Evolutionary conservation across 2,888 invertebrate species (phyloP), one percentile per base, ranked within the genome.

Genomic region (Lottia scabra): DNA sequence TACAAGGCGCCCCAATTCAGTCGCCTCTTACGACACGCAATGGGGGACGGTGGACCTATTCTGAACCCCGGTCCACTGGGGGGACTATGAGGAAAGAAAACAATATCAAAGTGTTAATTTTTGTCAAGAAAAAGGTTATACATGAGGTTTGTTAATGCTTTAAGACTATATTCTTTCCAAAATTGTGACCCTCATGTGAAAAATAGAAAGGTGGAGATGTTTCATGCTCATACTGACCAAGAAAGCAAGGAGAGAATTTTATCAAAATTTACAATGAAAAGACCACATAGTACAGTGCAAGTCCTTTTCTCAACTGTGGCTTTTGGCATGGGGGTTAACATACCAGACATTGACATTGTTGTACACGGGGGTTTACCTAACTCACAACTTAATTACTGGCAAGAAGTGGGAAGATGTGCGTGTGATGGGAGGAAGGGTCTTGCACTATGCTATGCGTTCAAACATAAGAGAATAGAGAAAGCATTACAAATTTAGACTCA

Each of bases 241-340:
- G 69, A 73, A 10, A 67, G 48, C 19, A 77, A 75, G 45, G 38
- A 68, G 10, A 19, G 71, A 63, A 71, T 77, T 15, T 43, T 75
- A 44, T 30, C 26, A 16, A 46, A 73, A 23, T 78, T 76, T 44
- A 30, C 16, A 4, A 65, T 27, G 13, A 43, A n/a, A 8, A n/a
- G n/a, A n/a, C n/a, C n/a, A n/a, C 16, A 64, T 56, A 23, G 70
- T 6, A 63, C 13, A 12, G 73, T 77, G 6, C 65, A 67, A 23
- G 23, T 75, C 13, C 15, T 76, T 6, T 65, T 78, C 38, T 68
- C 67, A 13, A 79, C 79, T 13, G 64, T 78, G 0, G 77, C 76
- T 5, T 73, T 78, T 70, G 79, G 75, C 3, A 75, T 79, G 76
- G 76, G 79, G 1, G 72, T 79, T 4, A 64, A 79, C 38, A 74